Base-by-base conservation (phyloP, 1,140 invertebrate genomes). In the Drosophila gunungcola region DNA sequence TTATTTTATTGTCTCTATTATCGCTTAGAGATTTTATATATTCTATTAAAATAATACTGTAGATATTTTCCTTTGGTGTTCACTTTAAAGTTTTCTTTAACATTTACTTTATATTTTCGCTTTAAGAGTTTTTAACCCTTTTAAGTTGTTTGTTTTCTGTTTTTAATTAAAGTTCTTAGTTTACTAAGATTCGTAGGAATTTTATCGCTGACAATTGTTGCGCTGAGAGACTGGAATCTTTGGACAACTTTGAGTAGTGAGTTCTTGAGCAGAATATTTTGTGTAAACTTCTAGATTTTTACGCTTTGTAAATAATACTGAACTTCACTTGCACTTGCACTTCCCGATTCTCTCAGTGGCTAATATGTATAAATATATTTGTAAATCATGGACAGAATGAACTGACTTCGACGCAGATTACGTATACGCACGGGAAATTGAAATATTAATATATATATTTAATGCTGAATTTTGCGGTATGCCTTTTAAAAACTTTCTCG, bases 1-100 rank as follows among this genome's bases (percentile, higher is more conserved):
- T 42, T 48, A 45, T 46, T 55, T 80, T 80, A 80, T 80, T 80
- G 78, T 80, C 78, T 75, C 55, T 57, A 68, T 63, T 49, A 55
- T 73, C 58, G 45, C 53, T 78, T 78, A 72, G 46, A 74, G 51
- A 46, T 34, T 43, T 43, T 46, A 48, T 55, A 77, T 51, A 39
- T 48, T 42, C 60, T 68, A 68, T 38, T 63, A 68, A 79, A 73
- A 79, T 75, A 75, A 75, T 75, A 75, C 73, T 75, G 72, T 45
- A 58, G 27, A 65, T 75, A 42, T 55, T 51, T 74, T 64, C 49
- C 34, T 70, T 73, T 72, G 70, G 43, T 64, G 60, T 64, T 73
- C 46, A 55, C 54, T 58, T 77, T 51, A 3, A 25, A 32, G 38
- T 45, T 57, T 65, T 49, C 29, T 46, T 48, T 11, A 9, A 39